Evolutionary conservation across 2,888 invertebrate genomes (phyloP).

Genomic region (Eupithecia dodoneata): DNA sequence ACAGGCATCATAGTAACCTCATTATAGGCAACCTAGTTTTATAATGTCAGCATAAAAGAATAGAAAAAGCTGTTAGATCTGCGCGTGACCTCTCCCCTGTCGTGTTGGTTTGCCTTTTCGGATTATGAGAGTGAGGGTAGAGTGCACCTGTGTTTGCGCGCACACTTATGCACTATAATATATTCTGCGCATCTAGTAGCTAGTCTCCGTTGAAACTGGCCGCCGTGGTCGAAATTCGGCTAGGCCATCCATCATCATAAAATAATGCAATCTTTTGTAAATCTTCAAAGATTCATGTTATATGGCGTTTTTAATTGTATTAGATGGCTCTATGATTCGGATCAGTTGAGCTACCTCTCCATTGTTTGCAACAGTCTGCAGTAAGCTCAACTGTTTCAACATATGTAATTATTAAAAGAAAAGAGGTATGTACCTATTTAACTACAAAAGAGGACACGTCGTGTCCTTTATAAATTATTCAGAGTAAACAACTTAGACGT

Average conservation of each 20-base stretch:
- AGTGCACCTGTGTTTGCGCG: too few relatives aligned
- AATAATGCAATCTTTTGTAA: neutral
- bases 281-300: neutral
- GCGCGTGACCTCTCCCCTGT: too few relatives aligned
- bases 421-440: neutral
- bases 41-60: constrained; percentile 1
- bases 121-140: too few relatives aligned
- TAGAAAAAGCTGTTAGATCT: too few relatives aligned
- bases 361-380: neutral
- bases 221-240: too few relatives aligned
- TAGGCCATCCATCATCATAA: neutral
- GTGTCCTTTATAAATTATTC: neutral
- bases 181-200: too few relatives aligned
- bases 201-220: too few relatives aligned
- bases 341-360: neutral
- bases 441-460: neutral
- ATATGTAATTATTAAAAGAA: neutral
- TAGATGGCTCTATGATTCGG: neutral
- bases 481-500: neutral
- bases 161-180: too few relatives aligned
- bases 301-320: neutral
- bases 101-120: too few relatives aligned
- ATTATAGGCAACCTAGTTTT: constrained; percentile 4
- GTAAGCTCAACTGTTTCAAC: neutral
- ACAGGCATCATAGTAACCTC: constrained; percentile 15